These are phyloP conservation scores for Mormyrops attenuatus DNA, from an alignment of 2,797 vertebrate genomes.

Conservation along the genomic window DNA sequence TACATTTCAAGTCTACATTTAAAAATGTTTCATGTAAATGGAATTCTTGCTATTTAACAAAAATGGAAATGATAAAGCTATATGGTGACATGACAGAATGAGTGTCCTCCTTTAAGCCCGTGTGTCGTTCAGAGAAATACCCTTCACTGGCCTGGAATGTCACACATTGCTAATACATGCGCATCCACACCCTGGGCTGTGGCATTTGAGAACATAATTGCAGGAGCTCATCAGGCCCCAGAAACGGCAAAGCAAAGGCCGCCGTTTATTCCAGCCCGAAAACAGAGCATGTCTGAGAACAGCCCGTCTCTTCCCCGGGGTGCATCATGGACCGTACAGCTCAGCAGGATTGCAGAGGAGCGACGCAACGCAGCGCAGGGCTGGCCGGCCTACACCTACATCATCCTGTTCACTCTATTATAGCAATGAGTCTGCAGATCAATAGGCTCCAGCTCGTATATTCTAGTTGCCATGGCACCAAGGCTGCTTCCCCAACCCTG, in stretches of 20 bases:
- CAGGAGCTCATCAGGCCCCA: not conserved
- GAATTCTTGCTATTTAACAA: not conserved
- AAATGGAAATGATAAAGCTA: not conserved
- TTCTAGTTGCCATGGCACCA: slow-evolving; percentile 29
- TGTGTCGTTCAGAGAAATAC: not conserved
- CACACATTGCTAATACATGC: not conserved
- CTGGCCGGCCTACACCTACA: slow-evolving; percentile 32
- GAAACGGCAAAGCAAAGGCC: not conserved
- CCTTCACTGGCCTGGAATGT: not conserved
- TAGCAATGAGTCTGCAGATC: slow-evolving; percentile 30
- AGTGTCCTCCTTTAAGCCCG: not conserved
- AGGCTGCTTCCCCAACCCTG: slow-evolving; percentile 24
- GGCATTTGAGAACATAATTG: not conserved
- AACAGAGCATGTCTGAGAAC: not conserved
- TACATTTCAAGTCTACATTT: not conserved
- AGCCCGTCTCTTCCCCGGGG: not conserved
- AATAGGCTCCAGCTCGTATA: slow-evolving; percentile 31
- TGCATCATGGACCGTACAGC: not conserved
- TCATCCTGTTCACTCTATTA: slow-evolving; percentile 35
- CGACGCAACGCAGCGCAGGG: not conserved
- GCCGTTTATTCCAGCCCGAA: not conserved
- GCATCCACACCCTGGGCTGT: not conserved
- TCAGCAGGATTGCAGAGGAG: slow-evolving; percentile 13
- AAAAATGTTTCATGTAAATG: not conserved
- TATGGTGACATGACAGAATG: not conserved